Percentiles rank a stretch among this genome's conserved stretches.
Conservation (phyloP, 2,888 invertebrate species). For the Adelognathus sp. region DNA sequence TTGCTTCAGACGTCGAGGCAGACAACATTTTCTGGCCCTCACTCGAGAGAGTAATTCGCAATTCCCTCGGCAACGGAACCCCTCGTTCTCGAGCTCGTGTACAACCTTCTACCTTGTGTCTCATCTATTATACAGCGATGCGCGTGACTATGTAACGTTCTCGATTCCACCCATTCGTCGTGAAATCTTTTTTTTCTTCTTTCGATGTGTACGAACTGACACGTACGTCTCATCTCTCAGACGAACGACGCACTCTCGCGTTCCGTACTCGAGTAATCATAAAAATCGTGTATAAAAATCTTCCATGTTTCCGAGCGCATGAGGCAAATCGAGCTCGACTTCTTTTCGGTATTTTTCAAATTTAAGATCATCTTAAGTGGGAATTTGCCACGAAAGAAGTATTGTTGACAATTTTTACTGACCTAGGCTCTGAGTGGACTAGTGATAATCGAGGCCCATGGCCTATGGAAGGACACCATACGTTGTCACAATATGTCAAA, state of each 20-base stretch:
- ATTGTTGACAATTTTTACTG: too few species aligned
- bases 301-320: not conserved
- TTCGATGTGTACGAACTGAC: slow-evolving; percentile 36
- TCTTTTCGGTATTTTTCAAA: not conserved
- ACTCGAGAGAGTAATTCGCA: not conserved
- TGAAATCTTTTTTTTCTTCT: slow-evolving; percentile 46
- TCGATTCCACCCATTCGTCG: slow-evolving; percentile 60
- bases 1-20: not conserved
- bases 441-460: too few species aligned
- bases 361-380: too few species aligned
- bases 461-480: too few species aligned
- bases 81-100: not conserved
- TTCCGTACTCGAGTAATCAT: slow-evolving; percentile 34
- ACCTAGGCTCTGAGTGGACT: too few species aligned
- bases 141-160: slow-evolving; percentile 38
- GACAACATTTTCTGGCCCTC: not conserved
- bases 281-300: not conserved
- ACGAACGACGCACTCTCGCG: slow-evolving; percentile 40
- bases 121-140: slow-evolving; percentile 27
- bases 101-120: not conserved
- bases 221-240: slow-evolving; percentile 53
- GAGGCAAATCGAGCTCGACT: not conserved
- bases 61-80: not conserved
- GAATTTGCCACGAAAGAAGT: slow-evolving; percentile 26
- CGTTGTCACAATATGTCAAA: too few species aligned